Conservation (phyloP, 1,140 invertebrate species). For the Medauroidea extradentata region DNA sequence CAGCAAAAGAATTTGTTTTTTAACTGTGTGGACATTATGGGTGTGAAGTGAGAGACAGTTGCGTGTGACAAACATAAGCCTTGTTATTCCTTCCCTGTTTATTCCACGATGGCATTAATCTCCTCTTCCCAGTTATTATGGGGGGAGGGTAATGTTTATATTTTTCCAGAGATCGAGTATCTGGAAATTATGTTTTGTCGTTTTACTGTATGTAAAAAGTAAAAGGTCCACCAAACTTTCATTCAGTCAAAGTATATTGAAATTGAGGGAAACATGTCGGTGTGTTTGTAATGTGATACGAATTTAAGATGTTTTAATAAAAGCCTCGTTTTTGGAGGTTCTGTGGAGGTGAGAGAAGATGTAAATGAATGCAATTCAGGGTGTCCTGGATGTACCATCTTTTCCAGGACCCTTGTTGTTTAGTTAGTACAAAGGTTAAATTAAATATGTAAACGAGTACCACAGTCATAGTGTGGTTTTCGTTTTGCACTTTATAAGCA, state of each 20-base stretch:
- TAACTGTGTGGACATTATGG: not conserved
- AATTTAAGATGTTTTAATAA: slow-evolving; percentile 8
- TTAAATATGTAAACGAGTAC: slow-evolving; percentile 33
- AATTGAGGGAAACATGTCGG: slow-evolving; percentile 13
- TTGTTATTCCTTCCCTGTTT: slow-evolving; percentile 12
- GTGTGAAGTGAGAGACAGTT: not conserved
- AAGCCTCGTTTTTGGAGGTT: slow-evolving; percentile 14
- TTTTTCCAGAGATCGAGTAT: not conserved
- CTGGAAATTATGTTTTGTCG: slow-evolving; percentile 11
- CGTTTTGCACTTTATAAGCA: slow-evolving; percentile 35
- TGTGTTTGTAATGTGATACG: slow-evolving; percentile 12
- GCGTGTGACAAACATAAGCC: not conserved
- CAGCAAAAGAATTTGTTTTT: not conserved
- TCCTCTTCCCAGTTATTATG: slow-evolving; percentile 6
- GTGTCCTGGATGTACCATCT: slow-evolving; percentile 9
- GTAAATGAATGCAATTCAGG: slow-evolving; percentile 7
- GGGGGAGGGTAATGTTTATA: slow-evolving; percentile 8
- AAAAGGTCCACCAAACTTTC: slow-evolving; percentile 17
- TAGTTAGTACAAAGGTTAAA: slow-evolving; percentile 40
- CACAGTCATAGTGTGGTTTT: slow-evolving; percentile 43
- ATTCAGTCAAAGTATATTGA: slow-evolving; percentile 17
- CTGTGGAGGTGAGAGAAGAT: slow-evolving; percentile 13
- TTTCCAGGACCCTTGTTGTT: slow-evolving; percentile 25
- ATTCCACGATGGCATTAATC: slow-evolving; percentile 17
- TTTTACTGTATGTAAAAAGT: slow-evolving; percentile 18